phyloP scores from a whole-genome alignment of 1,140 invertebrate genomes.

The Drosophila ananassae region DNA sequence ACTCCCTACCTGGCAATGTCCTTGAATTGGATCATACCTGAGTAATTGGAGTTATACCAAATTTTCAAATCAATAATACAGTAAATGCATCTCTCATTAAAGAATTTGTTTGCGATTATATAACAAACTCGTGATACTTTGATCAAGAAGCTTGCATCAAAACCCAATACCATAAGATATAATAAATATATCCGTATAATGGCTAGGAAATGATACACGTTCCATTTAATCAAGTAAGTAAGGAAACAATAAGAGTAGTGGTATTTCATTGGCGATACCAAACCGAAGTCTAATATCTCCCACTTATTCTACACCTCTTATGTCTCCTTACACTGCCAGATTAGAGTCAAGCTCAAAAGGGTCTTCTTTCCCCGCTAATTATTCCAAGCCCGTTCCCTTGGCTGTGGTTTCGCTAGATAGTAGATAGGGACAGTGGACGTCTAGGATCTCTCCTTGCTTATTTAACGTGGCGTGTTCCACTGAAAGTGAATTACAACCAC shows the following conservation, averaged over 20 bases:
- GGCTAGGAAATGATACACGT: constrained; percentile 1
- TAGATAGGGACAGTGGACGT: too few relatives aligned
- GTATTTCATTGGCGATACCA: constrained; percentile 86
- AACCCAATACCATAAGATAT: constrained; percentile 54
- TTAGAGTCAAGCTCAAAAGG: too few relatives aligned
- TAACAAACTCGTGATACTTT: constrained; percentile 31
- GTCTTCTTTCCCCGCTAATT: too few relatives aligned
- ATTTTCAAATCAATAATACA: constrained; percentile 24
- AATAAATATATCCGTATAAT: constrained; percentile 45
- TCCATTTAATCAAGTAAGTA: constrained; percentile 57
- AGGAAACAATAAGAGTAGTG: too few relatives aligned
- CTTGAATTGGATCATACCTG: constrained; percentile 85
- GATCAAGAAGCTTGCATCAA: constrained; percentile 41
- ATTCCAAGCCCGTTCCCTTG: not conserved
- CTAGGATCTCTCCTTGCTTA: too few relatives aligned
- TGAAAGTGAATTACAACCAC: too few relatives aligned
- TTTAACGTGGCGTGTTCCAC: too few relatives aligned
- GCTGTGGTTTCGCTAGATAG: not conserved
- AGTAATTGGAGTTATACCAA: constrained; percentile 58
- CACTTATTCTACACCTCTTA: constrained; percentile 86
- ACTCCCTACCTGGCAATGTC: constrained; percentile 84
- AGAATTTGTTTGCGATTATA: constrained; percentile 41
- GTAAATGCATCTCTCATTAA: constrained; percentile 6
- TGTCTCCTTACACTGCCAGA: constrained; percentile 71
- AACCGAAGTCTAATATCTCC: constrained; percentile 65